Conservation (phyloP, 1,140 invertebrate species). For the Pantala flavescens region DNA sequence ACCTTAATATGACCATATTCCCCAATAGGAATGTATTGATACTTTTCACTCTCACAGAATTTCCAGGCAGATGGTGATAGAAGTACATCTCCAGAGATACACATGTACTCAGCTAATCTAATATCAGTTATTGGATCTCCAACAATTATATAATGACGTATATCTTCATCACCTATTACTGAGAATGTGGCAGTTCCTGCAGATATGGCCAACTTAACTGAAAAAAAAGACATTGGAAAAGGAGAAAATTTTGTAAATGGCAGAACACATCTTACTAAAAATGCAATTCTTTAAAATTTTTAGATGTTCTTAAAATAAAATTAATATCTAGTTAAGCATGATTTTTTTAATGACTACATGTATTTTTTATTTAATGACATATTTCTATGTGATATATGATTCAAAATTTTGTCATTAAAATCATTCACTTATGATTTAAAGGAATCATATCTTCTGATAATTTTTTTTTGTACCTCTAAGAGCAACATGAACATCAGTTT, state of each 20-base stretch:
- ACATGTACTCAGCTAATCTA: slow-evolving; percentile 33
- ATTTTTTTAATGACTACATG: no score
- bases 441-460: no score
- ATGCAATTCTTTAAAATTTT: neutral
- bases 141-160: slow-evolving; percentile 45
- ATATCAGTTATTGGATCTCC: slow-evolving; percentile 50
- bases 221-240: slow-evolving; percentile 14
- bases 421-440: no score
- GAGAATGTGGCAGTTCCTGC: slow-evolving; percentile 46
- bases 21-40: neutral
- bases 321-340: slow-evolving; percentile 16
- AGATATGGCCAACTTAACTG: slow-evolving; percentile 52
- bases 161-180: slow-evolving; percentile 40
- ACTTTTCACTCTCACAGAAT: slow-evolving; percentile 24
- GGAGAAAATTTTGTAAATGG: neutral
- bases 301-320: slow-evolving; percentile 16
- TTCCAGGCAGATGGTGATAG: slow-evolving; percentile 40
- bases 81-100: slow-evolving; percentile 40
- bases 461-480: slow-evolving; percentile 46
- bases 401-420: no score
- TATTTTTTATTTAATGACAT: no score
- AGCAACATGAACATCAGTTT: slow-evolving; percentile 46
- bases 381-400: no score
- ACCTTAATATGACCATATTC: slow-evolving; percentile 12
- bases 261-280: neutral